Percentiles rank a stretch among this genome's conserved stretches.
phyloP scores from a whole-genome alignment of 53 echinoderm and acorn worm species.

The Apostichopus leukothele region DNA sequence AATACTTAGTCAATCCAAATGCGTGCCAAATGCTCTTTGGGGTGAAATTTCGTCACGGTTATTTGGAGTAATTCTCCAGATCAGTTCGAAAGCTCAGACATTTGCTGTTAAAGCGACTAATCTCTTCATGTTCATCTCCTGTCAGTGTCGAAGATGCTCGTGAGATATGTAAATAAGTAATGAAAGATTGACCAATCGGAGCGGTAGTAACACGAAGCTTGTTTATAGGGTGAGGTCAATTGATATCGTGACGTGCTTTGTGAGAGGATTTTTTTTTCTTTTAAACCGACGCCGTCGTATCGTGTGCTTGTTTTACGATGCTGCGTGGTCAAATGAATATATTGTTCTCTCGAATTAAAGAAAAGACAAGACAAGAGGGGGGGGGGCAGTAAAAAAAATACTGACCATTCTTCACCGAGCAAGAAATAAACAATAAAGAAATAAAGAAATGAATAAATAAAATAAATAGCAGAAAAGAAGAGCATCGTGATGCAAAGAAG shows the following conservation, averaged over 20 bases:
- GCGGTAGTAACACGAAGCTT: neutral
- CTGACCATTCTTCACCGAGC: neutral
- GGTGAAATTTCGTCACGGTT: neutral
- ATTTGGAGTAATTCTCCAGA: neutral
- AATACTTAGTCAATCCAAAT: too few relatives aligned
- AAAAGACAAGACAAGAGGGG: neutral
- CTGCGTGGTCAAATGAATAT: neutral
- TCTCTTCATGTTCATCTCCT: neutral
- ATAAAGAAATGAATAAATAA: too few relatives aligned
- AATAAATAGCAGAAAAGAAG: too few relatives aligned
- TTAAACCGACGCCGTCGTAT: neutral
- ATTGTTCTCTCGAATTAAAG: neutral
- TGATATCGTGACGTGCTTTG: neutral
- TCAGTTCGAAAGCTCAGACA: neutral
- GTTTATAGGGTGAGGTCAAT: slow-evolving; percentile 18
- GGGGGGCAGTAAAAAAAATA: too few relatives aligned
- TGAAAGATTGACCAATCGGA: slow-evolving; percentile 3
- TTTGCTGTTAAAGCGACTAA: neutral
- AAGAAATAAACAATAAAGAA: neutral
- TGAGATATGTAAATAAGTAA: neutral
- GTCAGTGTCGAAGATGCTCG: neutral
- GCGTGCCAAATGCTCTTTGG: too few relatives aligned
- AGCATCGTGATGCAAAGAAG: too few relatives aligned
- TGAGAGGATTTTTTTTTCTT: neutral
- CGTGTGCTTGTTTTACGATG: neutral